Base-by-base conservation (phyloP, 2,113 vertebrate species). In the Xenopus laevis region DNA sequence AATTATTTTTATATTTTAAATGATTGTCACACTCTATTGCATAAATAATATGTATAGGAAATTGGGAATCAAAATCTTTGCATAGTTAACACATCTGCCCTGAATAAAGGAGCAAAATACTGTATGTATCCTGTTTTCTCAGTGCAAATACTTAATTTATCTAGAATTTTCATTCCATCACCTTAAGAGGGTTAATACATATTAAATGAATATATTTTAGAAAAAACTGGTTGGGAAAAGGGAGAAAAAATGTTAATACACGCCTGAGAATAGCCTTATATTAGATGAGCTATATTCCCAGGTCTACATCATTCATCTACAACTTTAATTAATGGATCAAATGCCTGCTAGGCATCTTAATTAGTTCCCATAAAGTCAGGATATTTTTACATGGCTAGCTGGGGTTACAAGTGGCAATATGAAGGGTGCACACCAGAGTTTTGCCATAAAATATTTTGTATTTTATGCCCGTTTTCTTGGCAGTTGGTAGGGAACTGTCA, bases 271-370 rank as follows among this genome's bases (percentile, higher is more conserved):
- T 69, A 70, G 53, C 23, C 47, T 53, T 69, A 63, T 63, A 76
- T 76, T 69, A 76, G 66, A 76, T 76, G 70, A 76, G 66, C 67
- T 57, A 40, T 76, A 76, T 76, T 70, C 74, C 66, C 65, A 45
- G 3, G 66, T 53, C 67, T 68, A 57, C 60, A 69, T 69, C 59
- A 70, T 40, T 76, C 74, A 76, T 70, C 46, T 50, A 57, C 67
- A 61, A 59, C 67, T 76, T 76, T 76, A 76, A 76, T 76, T 76
- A 76, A 76, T 45, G 55, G 30, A 70, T 76, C 74, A 64, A 59
- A 69, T 64, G 66, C 74, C 66, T 52, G 66, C 74, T 70, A 69
- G 67, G 74, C 58, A 76, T 76, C 74, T 76, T 76, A 76, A 76
- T 76, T 76, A 76, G 66, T 76, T 70, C 66, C 59, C 52, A 55